These are phyloP conservation scores for Nomada fabriciana DNA, from an alignment of 2,888 invertebrate species.

Conservation along the genomic window DNA sequence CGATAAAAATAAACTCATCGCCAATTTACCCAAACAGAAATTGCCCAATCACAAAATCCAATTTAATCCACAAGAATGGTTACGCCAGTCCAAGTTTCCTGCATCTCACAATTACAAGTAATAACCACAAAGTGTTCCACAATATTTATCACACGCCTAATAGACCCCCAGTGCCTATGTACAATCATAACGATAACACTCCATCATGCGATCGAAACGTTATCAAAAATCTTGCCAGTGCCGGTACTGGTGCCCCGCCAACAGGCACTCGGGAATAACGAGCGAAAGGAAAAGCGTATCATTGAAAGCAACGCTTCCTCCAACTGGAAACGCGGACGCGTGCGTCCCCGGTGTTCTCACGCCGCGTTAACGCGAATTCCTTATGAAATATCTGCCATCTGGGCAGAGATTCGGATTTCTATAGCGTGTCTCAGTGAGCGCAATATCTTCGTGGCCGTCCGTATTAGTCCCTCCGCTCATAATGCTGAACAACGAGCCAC, in stretches of 20 bases:
- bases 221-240: constrained; percentile 22
- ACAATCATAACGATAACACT: not conserved
- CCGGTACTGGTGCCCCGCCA: not conserved
- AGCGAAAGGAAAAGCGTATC: not conserved
- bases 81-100: no score
- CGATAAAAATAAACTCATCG: no score
- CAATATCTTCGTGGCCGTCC: constrained; percentile 52
- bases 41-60: no score
- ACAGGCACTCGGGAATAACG: not conserved
- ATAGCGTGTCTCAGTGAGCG: constrained; percentile 21
- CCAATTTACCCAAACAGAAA: no score
- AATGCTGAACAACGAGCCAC: constrained; percentile 47
- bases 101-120: no score
- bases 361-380: constrained; percentile 51
- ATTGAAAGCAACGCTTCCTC: not conserved
- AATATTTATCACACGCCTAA: no score
- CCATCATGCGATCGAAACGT: not conserved
- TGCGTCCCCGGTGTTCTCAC: constrained; percentile 35
- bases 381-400: constrained; percentile 54
- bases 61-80: no score
- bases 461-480: constrained; percentile 65
- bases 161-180: no score
- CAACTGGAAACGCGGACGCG: not conserved
- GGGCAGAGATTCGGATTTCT: constrained; percentile 43
- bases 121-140: no score